phyloP scores from a whole-genome alignment of 2,113 vertebrate species.

The Gnathonemus echidnorhynchus region DNA sequence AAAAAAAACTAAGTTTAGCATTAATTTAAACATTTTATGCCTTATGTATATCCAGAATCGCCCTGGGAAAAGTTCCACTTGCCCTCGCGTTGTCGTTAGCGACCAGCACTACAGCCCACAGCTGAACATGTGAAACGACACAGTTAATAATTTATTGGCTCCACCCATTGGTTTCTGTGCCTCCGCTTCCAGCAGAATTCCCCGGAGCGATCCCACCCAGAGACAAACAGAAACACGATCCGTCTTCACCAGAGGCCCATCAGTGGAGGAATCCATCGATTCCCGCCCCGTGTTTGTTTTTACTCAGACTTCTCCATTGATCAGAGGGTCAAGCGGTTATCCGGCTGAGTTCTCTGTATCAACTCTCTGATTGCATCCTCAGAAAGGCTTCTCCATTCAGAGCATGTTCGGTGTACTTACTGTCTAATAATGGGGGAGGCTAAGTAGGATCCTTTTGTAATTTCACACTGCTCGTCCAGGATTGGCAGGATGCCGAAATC shows the following conservation, averaged over 20 bases:
- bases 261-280: conserved; percentile 25
- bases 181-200: conserved; percentile 12
- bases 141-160: conserved; percentile 11
- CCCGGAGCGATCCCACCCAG: background rate
- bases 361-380: background rate
- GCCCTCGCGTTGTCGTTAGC: background rate
- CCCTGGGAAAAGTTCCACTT: background rate
- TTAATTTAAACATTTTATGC: background rate
- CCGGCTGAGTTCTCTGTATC: background rate
- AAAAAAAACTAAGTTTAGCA: background rate
- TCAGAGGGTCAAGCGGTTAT: conserved; percentile 23
- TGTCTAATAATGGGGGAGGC: background rate
- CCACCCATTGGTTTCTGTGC: background rate
- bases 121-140: background rate
- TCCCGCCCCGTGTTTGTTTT: conserved; percentile 26
- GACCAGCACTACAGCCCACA: background rate
- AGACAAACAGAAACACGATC: background rate
- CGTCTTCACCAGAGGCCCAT: background rate
- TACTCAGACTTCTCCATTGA: background rate
- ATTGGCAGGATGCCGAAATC: background rate
- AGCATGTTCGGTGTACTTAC: background rate
- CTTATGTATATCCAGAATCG: background rate
- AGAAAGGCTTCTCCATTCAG: background rate
- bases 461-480: background rate
- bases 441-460: background rate